Base-by-base conservation (phyloP, 2,888 invertebrate species). In the Pammene fasciana region DNA sequence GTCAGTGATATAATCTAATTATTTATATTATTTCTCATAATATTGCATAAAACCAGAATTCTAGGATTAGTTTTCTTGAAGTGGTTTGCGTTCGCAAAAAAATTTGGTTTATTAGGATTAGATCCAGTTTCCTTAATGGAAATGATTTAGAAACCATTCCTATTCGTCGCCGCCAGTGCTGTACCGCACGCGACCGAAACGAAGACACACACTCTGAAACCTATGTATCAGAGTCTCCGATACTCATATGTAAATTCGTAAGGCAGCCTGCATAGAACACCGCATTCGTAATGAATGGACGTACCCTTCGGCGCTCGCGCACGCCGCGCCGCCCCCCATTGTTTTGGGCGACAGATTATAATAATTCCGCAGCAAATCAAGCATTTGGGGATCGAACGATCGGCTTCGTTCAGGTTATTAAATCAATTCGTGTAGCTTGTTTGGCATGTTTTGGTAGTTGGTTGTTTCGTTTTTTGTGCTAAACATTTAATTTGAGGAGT, bases 301-400 rank as follows among this genome's bases (percentile, higher is more conserved):
- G 78, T 82, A 77, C 79, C 76, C 80, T 77, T 76, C 77, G 75
- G 73, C 72, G 45, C 62, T 57, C n/a, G 68, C 68, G 59, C 74
- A 68, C 59, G 62, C 66, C 71, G 81, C 90, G 88, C 92, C 92
- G 89, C 92, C 92, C 76, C 74, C 92, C 89, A 92, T 92, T 92
- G 92, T 92, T 84, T 78, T 80, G 82, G 77, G 81, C 72, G 84
- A 86, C 84, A 86, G 80, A 91, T 91, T 88, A 90, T 83, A 86
- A 90, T 91, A 90, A 90, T 91, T 89, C 86, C 81, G 83, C 85
- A 81, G 85, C 90, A 90, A 90, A 92, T 91, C 91, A 89, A 84
- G 85, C 89, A 87, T 89, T 88, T 84, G 86, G 86, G 87, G 85
- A 90, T 89, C 90, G 87, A 90, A 86, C 85, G 84, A 88, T 88